Base-by-base conservation (phyloP, 2,797 vertebrate species). In the Botia almorhae region DNA sequence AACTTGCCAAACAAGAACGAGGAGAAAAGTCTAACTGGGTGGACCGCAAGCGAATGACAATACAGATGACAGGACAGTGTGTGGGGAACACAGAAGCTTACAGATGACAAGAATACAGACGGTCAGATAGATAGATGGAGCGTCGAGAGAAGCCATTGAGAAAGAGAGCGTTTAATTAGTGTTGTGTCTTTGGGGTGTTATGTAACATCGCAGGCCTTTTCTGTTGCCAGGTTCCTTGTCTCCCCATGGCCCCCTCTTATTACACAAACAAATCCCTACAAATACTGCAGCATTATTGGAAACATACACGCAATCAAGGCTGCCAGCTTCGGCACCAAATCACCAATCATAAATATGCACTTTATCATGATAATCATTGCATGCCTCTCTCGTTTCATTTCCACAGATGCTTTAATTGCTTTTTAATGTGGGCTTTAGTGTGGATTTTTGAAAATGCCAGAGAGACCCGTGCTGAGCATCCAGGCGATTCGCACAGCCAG, bases 341-440 rank as follows among this genome's bases (percentile, higher is more conserved):
- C 72, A 48, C 69, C 75, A 58, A 76, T 71, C 80, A 82, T 83
- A 60, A 78, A 75, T 78, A 71, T 81, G 65, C 81, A 75, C 67
- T 85, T 79, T 83, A 83, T 83, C 84, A 71, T 78, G 58, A 77
- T 81, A 65, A 80, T 80, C 69, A 80, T 69, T 74, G 68, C 77
- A 58, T 80, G 69, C 65, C 80, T 81, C 48, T 70, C 69, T 75
- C 82, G 39, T 76, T 83, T 80, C 73, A 64, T 83, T 83, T 71
- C 61, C 39, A 80, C 76, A 80, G 81, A 76, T 80, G 73, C 72
- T 82, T 84, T 82, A 79, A 75, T 79, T 61, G 75, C 65, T 80
- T 63, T 84, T 76, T 80, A 76, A 80, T 69, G 76, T 82, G 55
- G 68, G 43, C 82, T 80, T 80, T 74, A 56, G 82, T 60, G 77